Conservation (phyloP, 2,888 invertebrate genomes). For the Stenichneumon culpator region DNA sequence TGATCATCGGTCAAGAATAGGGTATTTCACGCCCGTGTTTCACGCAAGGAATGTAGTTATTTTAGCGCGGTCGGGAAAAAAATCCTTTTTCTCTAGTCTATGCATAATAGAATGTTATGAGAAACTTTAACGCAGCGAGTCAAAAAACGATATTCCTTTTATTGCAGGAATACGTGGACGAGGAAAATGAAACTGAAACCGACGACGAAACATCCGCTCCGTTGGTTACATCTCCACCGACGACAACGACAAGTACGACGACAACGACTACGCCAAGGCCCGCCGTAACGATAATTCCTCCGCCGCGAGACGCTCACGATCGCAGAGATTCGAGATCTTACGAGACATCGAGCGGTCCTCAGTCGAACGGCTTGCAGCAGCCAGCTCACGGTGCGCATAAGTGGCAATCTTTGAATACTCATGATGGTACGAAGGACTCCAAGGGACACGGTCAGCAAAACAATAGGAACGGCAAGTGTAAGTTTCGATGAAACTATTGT, state of each 20-base stretch:
- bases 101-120: not conserved
- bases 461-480: constrained; percentile 78
- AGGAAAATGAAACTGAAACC: constrained; percentile 78
- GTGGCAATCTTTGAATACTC: constrained; percentile 80
- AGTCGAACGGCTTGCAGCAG: constrained; percentile 80
- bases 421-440: constrained; percentile 80
- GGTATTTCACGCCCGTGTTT: too few species aligned
- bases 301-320: constrained; percentile 70
- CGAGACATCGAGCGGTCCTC: constrained; percentile 73
- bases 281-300: constrained; percentile 66
- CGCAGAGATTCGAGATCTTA: constrained; percentile 75
- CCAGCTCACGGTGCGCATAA: constrained; percentile 80
- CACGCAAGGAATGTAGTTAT: too few species aligned
- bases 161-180: constrained; percentile 79
- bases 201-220: constrained; percentile 72
- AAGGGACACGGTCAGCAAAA: constrained; percentile 76
- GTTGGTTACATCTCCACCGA: constrained; percentile 72
- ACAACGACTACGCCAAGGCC: constrained; percentile 84
- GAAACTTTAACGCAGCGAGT: not conserved
- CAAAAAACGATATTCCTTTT: constrained; percentile 36
- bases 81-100: not conserved
- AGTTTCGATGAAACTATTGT: constrained; percentile 64
- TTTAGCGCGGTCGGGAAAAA: too few species aligned
- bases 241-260: constrained; percentile 78
- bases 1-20: too few species aligned